A percentile compares a stretch with the other conserved stretches of the same genome.
These are phyloP conservation scores for Phengaris alcon DNA, from an alignment of 2,888 invertebrate genomes.

Conservation along the genomic window DNA sequence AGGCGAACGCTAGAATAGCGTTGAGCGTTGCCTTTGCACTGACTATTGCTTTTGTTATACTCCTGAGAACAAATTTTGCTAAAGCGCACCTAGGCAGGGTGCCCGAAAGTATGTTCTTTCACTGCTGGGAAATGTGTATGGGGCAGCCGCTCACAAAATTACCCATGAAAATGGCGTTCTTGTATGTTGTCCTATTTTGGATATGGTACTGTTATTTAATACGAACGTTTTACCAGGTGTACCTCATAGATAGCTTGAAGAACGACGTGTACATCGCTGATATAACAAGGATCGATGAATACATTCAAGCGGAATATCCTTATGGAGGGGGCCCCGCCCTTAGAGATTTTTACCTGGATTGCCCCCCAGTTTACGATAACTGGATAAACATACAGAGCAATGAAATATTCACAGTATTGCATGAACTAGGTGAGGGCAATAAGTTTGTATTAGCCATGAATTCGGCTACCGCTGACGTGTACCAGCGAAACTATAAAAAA, in stretches of 20 bases:
- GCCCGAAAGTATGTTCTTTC: slow-evolving; percentile 43
- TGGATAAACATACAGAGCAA: slow-evolving; percentile 50
- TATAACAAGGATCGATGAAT: slow-evolving; percentile 55
- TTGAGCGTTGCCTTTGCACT: slow-evolving; percentile 50
- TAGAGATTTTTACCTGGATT: slow-evolving; percentile 57
- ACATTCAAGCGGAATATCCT: slow-evolving; percentile 50
- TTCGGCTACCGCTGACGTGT: slow-evolving; percentile 41
- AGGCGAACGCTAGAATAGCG: slow-evolving; percentile 47
- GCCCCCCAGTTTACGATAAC: slow-evolving; percentile 51
- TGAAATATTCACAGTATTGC: slow-evolving; percentile 47
- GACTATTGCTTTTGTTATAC: slow-evolving; percentile 47
- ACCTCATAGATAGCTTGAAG: slow-evolving; percentile 59
- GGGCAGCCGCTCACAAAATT: slow-evolving; percentile 52
- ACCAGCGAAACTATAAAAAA: slow-evolving; percentile 30
- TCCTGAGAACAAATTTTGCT: slow-evolving; percentile 45
- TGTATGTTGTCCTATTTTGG: slow-evolving; percentile 55
- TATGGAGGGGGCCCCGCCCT: slow-evolving; percentile 59
- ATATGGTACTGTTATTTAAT: slow-evolving; percentile 61
- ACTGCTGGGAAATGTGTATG: slow-evolving; percentile 52
- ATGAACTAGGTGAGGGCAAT: slow-evolving; percentile 50
- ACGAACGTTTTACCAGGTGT: slow-evolving; percentile 64
- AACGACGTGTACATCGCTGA: slow-evolving; percentile 51
- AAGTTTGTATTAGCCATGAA: slow-evolving; percentile 59
- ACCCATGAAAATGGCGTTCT: slow-evolving; percentile 50
- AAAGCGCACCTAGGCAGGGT: slow-evolving; percentile 24